Conservation (phyloP, 2,888 invertebrate species). For the Drosophila tripunctata region DNA sequence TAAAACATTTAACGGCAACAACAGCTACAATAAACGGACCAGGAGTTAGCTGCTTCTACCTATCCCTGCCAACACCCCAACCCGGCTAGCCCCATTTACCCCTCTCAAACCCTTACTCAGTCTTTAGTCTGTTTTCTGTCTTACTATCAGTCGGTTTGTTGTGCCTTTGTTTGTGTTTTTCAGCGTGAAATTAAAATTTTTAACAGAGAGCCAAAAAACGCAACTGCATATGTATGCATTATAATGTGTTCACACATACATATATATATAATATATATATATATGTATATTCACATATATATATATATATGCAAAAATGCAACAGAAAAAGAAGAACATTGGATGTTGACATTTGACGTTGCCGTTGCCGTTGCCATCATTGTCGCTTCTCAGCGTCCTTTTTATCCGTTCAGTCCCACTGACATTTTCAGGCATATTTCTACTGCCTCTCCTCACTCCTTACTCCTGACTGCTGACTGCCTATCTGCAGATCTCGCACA, state of each 20-base stretch:
- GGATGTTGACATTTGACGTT: constrained; percentile 77
- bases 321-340: constrained; percentile 60
- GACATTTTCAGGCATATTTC: constrained; percentile 49
- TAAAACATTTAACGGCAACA: constrained; percentile 66
- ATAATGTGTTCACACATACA: constrained; percentile 30
- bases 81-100: neutral
- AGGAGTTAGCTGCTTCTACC: constrained; percentile 41
- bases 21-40: constrained; percentile 50
- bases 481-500: neutral
- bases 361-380: constrained; percentile 56
- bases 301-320: constrained; percentile 61
- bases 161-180: constrained; percentile 53
- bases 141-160: constrained; percentile 41
- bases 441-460: neutral
- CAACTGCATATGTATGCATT: constrained; percentile 41
- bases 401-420: constrained; percentile 44
- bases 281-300: constrained; percentile 28
- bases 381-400: constrained; percentile 39
- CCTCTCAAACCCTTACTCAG: neutral
- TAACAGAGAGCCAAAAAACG: constrained; percentile 68
- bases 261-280: constrained; percentile 8
- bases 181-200: constrained; percentile 83
- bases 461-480: neutral
- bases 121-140: constrained; percentile 14
- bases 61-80: neutral